Conservation (phyloP, 92 coral and sea anemone genomes). For the Umimayanthus kanabou region DNA sequence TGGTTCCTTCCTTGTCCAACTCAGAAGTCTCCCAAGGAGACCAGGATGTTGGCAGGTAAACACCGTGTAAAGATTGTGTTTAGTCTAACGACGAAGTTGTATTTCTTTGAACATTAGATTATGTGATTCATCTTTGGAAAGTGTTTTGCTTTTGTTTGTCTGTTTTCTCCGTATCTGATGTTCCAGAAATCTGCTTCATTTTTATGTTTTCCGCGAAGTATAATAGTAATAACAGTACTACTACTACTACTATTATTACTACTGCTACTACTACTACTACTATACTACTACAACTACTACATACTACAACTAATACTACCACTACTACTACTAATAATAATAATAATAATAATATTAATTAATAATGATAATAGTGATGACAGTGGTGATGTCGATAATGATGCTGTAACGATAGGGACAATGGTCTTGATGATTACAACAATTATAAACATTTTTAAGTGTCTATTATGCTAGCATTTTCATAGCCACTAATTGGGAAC, state of each 20-base stretch:
- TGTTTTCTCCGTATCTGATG: not conserved
- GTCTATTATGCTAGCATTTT: no score
- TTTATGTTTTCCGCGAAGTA: not conserved
- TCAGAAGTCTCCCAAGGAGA: slow-evolving; percentile 55
- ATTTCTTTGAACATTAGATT: not conserved
- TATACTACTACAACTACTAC: no score
- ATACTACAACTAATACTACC: no score
- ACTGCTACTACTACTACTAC: no score
- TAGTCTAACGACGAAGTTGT: not conserved
- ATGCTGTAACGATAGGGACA: not conserved
- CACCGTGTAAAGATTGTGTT: not conserved
- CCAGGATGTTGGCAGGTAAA: slow-evolving; percentile 57
- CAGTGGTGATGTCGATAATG: not conserved
- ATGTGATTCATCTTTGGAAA: not conserved
- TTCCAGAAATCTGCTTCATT: not conserved
- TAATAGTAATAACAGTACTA: no score
- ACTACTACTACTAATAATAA: not conserved
- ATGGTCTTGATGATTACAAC: no score
- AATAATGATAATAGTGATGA: not conserved
- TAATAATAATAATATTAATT: not conserved
- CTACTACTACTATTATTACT: no score
- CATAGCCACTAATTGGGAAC: no score
- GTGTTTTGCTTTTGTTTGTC: no score
- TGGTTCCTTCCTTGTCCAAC: slow-evolving; percentile 35
- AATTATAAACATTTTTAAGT: no score